phyloP scores from a whole-genome alignment of 2,888 invertebrate genomes.

The Tetragonula carbonaria region DNA sequence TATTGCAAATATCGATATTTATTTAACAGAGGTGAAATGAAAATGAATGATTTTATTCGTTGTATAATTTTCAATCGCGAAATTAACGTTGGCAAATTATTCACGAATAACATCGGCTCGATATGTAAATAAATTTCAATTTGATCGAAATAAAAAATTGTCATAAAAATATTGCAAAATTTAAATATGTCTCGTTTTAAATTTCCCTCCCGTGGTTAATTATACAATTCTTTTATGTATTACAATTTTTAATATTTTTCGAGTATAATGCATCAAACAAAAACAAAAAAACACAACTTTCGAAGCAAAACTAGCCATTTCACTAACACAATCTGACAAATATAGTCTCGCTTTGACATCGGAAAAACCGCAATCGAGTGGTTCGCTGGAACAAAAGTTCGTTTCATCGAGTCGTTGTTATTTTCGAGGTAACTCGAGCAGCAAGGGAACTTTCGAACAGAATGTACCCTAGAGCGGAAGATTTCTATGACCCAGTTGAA shows the following conservation, averaged over 20 bases:
- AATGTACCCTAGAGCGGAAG: constrained; percentile 14
- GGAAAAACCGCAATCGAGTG: not conserved
- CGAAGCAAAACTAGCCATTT: not conserved
- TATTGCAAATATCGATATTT: not conserved
- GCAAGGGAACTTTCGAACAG: constrained; percentile 12
- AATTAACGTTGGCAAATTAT: not conserved
- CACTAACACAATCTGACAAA: not conserved
- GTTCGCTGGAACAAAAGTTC: constrained; percentile 10
- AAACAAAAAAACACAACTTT: not conserved
- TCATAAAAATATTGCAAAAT: not conserved
- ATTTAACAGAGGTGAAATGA: not conserved
- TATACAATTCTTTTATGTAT: not conserved
- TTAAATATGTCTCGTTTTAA: not conserved
- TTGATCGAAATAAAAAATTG: too few relatives aligned
- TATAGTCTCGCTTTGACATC: not conserved
- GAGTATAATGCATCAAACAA: not conserved
- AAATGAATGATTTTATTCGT: not conserved
- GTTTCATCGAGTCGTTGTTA: constrained; percentile 1
- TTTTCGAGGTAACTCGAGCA: constrained; percentile 17
- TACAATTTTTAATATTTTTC: not conserved
- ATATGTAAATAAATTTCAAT: too few relatives aligned
- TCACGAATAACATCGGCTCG: too few relatives aligned
- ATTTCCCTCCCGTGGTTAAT: not conserved
- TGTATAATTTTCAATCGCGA: not conserved
- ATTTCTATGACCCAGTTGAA: constrained; percentile 63